Base-by-base conservation (phyloP, 2,113 vertebrate species). In the Micromys minutus region DNA sequence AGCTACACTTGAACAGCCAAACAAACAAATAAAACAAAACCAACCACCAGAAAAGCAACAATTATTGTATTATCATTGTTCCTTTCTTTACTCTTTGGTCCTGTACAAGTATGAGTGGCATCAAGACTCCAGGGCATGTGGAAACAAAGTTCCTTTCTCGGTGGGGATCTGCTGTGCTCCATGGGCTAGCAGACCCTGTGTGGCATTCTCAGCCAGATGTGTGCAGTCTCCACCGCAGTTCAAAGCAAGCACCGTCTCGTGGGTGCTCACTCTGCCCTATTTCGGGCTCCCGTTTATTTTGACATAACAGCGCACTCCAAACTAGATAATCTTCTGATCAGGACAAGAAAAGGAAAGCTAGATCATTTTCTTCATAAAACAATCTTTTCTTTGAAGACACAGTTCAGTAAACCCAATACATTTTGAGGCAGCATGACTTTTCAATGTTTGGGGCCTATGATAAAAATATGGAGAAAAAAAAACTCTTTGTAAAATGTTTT, bases 261-360 rank as follows among this genome's bases (percentile, higher is more conserved):
- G 95, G 90, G 93, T 89, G 96, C 97, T 90, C 91, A 89, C 90
- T 97, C 67, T 94, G 90, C 61, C 92, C 80, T 94, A 16, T 92
- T 74, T 93, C 94, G 79, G 80, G 86, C 96, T 95, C 91, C 97
- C 90, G 93, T 97, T 96, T 96, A 96, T 94, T 97, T 87, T 96
- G 92, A 89, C 91, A 93, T 95, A 97, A 94, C 80, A 95, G 91
- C 94, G 95, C 93, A 95, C 96, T 97, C 96, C 95, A 96, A 97
- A 97, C 95, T 96, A 97, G 95, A 95, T 97, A 96, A 97, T 96
- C 80, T 96, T 97, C 96, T 96, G 81, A 96, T 97, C 63, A 95
- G 72, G 31, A 95, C 75, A 85, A 52, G 50, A 77, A 96, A 83
- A 77, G 34, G 52, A 61, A 83, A 88, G 52, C 92, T 72, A 47